These are phyloP conservation scores for Riptortus pedestris DNA, from an alignment of 1,140 invertebrate genomes.

Conservation along the genomic window DNA sequence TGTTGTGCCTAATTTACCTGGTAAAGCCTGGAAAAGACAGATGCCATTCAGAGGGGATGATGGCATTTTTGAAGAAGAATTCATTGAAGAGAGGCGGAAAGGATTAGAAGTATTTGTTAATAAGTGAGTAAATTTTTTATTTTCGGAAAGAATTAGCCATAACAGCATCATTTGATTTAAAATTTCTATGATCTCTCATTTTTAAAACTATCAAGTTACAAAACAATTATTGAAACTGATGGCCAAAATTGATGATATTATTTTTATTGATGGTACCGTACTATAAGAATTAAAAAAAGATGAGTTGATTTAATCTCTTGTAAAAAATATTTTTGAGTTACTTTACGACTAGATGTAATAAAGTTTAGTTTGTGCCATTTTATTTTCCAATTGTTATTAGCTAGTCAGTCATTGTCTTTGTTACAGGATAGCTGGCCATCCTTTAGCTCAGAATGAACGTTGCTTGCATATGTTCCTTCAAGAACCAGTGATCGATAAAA, in stretches of 20 bases:
- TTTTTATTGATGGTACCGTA: too few relatives aligned
- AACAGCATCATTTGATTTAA: too few relatives aligned
- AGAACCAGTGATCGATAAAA: constrained; percentile 93
- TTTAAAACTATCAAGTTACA: too few relatives aligned
- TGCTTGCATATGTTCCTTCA: constrained; percentile 99
- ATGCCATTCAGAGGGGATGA: constrained; percentile 96
- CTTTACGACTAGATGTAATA: too few relatives aligned
- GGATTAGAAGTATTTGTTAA: constrained; percentile 97
- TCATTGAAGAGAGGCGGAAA: constrained; percentile 97
- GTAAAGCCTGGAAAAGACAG: constrained; percentile 96
- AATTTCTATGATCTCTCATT: too few relatives aligned
- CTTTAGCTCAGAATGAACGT: constrained; percentile 97
- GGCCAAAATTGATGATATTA: too few relatives aligned
- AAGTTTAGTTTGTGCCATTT: not conserved
- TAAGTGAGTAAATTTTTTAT: constrained; percentile 56
- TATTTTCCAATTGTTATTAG: not conserved
- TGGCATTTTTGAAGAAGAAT: constrained; percentile 99
- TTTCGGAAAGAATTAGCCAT: too few relatives aligned
- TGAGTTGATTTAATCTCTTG: constrained; percentile 11
- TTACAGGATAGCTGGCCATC: constrained; percentile 92
- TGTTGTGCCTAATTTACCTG: constrained; percentile 92
- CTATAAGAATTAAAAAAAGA: too few relatives aligned
- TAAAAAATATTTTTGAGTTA: not conserved
- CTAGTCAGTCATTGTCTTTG: constrained; percentile 17
- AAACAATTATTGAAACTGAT: too few relatives aligned